Percentiles rank a stretch among this genome's conserved stretches.
phyloP scores from a whole-genome alignment of 2,797 vertebrate species.

The Semaprochilodus insignis region DNA sequence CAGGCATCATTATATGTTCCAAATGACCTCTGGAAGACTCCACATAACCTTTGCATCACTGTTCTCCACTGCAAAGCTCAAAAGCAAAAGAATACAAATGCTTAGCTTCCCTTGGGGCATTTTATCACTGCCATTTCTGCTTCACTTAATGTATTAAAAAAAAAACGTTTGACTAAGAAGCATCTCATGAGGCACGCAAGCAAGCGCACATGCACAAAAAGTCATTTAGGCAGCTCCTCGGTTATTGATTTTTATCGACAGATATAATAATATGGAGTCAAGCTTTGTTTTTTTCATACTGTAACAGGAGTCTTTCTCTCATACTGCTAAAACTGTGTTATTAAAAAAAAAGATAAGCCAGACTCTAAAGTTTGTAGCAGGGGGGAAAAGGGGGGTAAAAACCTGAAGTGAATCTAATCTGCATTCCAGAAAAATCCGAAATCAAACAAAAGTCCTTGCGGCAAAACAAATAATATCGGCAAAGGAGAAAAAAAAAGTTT shows the following conservation, averaged over 20 bases:
- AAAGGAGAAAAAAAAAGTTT: conserved; percentile 72
- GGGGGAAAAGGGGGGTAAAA: conserved; percentile 22
- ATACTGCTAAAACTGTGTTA: conserved; percentile 14
- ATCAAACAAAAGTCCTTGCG: conserved; percentile 71
- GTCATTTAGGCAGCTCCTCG: not conserved
- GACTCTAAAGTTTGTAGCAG: conserved; percentile 68
- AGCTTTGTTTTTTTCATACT: not conserved
- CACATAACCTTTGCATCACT: not conserved
- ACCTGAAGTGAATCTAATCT: conserved; percentile 59
- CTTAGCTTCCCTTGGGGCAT: conserved; percentile 12
- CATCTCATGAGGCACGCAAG: conserved; percentile 3
- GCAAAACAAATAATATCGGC: conserved; percentile 78
- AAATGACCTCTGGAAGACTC: not conserved
- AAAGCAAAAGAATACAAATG: conserved; percentile 13
- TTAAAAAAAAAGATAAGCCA: conserved; percentile 58
- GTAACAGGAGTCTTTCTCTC: not conserved
- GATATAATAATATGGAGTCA: conserved; percentile 22
- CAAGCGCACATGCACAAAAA: conserved; percentile 9
- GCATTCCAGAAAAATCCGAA: conserved; percentile 61
- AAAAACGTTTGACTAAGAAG: conserved; percentile 11
- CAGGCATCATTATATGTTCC: too few relatives aligned
- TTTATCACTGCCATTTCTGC: conserved; percentile 5
- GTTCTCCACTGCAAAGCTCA: not conserved
- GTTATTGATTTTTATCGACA: conserved; percentile 38
- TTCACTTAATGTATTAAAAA: not conserved